phyloP scores from a whole-genome alignment of 2,888 invertebrate species.

The Xylocampa areola region DNA sequence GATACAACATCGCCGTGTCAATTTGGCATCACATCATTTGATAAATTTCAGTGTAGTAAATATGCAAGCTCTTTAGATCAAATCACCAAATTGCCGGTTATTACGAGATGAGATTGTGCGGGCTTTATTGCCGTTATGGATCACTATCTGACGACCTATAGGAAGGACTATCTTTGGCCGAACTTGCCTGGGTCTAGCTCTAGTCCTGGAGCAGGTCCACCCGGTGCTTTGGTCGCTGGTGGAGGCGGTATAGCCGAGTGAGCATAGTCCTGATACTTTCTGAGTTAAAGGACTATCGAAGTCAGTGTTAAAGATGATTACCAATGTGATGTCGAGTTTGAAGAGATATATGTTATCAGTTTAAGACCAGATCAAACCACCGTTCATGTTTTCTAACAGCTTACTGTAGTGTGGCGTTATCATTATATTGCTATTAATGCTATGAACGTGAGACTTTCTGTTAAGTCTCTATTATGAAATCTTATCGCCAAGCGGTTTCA shows the following conservation, averaged over 20 bases:
- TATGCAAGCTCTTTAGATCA: constrained; percentile 33
- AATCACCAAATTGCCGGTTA: constrained; percentile 56
- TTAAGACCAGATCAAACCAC: too few species aligned
- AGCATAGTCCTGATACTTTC: constrained; percentile 1
- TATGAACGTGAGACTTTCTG: too few species aligned
- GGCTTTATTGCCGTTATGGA: constrained; percentile 78
- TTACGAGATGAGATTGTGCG: constrained; percentile 42
- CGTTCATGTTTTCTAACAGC: too few species aligned
- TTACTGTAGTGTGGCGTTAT: too few species aligned
- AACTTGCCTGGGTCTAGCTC: constrained; percentile 71
- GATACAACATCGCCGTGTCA: constrained; percentile 32
- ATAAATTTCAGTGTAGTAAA: constrained; percentile 28
- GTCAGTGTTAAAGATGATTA: too few species aligned
- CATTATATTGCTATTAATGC: too few species aligned
- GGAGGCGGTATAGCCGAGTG: constrained; percentile 23
- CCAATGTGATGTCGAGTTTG: too few species aligned
- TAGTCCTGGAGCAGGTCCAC: neutral
- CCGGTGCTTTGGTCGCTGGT: constrained; percentile 7
- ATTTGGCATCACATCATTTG: constrained; percentile 5
- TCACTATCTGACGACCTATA: constrained; percentile 91
- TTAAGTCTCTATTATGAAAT: too few species aligned
- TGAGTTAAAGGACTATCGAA: constrained; percentile 30
- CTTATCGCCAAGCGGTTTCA: too few species aligned
- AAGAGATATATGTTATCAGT: too few species aligned
- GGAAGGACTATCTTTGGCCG: constrained; percentile 91